Evolutionary conservation across 2,113 vertebrate genomes (phyloP), one percentile per base, ranked within the genome.

Genomic region (Clarias magur): DNA sequence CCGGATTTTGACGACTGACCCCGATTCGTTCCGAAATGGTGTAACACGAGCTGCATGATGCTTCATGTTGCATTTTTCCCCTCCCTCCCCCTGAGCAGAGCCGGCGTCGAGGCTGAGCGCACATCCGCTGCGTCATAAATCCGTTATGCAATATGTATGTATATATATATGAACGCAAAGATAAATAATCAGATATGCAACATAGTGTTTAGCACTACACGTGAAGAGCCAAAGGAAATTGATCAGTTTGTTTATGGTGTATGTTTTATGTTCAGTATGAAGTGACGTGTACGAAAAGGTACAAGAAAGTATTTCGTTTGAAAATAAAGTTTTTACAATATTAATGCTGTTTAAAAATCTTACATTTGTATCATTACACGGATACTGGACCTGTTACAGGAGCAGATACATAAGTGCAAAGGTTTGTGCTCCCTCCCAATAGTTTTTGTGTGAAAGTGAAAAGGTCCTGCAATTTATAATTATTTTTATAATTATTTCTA

Each of bases 1-100:
- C 98, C 98, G 0, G 97, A 99, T 85, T 99, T 99, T 1, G 97
- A 98, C 1, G 97, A 99, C 85, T 99, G 95, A 96, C 60, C 76
- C 56, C 0, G 17, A 60, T 34, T 3, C 19, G 17, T 12, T 1
- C 21, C 57, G 17, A 15, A 10, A 59, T 34, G n/a, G 53, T 60
- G 17, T 30, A 59, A 57, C 80, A 27, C 56, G 11, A 89, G 76
- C 48, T 80, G 82, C 73, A 87, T 87, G 87, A 72, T 56, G 59
- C 88, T 70, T 86, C 73, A 19, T 3, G 5, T n/a, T 3, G 48
- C 6, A 79, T 65, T 75, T 42, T 56, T 82, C 8, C 62, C 48
- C 72, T 54, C 75, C 60, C n/a, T 63, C 48, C 72, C 60, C n/a
- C 25, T 56, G 68, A 27, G 48, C 63, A 76, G 84, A 25, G 54